These are phyloP conservation scores for Danaus chrysippus DNA, from an alignment of 2,888 invertebrate genomes.

Conservation along the genomic window DNA sequence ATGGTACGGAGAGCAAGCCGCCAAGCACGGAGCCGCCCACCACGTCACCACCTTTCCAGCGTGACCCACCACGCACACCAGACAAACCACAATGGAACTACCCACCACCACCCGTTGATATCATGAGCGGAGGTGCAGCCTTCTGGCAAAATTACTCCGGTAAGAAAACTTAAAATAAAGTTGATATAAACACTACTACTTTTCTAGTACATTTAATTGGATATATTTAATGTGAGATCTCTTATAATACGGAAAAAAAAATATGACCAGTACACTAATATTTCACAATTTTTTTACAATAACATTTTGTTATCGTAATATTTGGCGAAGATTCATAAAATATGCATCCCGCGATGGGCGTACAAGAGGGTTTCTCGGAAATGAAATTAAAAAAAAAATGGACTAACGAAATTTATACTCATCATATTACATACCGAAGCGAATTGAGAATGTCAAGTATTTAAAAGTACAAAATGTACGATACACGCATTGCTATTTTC, in stretches of 20 bases:
- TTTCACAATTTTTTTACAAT: too few species aligned
- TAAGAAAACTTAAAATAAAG: slow-evolving; percentile 57
- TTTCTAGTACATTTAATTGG: too few species aligned
- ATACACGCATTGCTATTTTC: slow-evolving; percentile 40
- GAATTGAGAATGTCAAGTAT: slow-evolving; percentile 63
- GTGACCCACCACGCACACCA: slow-evolving; percentile 69
- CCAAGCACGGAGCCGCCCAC: slow-evolving; percentile 69
- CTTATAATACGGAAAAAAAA: too few species aligned
- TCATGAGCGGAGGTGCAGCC: slow-evolving; percentile 91
- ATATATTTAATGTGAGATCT: too few species aligned
- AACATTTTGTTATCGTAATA: too few species aligned
- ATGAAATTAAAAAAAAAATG: slow-evolving; percentile 47
- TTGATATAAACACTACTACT: too few species aligned
- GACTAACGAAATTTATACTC: slow-evolving; percentile 63
- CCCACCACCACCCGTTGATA: slow-evolving; percentile 80
- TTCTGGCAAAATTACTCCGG: slow-evolving; percentile 96
- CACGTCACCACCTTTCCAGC: slow-evolving; percentile 68
- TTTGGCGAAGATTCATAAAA: too few species aligned
- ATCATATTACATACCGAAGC: slow-evolving; percentile 63
- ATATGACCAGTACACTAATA: too few species aligned
- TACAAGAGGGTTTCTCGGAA: slow-evolving; percentile 48
- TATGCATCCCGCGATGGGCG: slow-evolving; percentile 7
- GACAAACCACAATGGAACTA: slow-evolving; percentile 78
- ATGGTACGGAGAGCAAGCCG: slow-evolving; percentile 71
- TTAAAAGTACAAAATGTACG: slow-evolving; percentile 53